phyloP scores from a whole-genome alignment of 2,797 vertebrate species.

The Acanthurus tractus region DNA sequence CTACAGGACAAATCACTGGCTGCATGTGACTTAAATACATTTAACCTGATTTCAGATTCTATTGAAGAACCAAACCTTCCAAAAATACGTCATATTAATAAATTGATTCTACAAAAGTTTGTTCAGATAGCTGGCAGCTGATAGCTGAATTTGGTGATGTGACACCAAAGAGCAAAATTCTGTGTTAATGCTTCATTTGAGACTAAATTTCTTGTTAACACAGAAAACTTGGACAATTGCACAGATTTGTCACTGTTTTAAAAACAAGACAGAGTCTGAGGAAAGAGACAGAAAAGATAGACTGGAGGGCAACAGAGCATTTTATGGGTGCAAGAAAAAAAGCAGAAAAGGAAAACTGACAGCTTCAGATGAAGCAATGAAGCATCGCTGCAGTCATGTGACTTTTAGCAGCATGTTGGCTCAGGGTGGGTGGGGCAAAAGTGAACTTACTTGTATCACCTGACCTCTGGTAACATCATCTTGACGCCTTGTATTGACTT shows the following conservation, averaged over 20 bases:
- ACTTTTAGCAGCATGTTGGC: conserved; percentile 19
- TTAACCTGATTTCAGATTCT: background rate
- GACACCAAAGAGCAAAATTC: too few species aligned
- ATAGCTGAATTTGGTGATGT: too few species aligned
- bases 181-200: too few species aligned
- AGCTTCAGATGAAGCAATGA: conserved; percentile 28
- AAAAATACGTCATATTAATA: too few species aligned
- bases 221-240: too few species aligned
- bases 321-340: background rate
- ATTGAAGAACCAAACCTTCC: background rate
- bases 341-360: conserved; percentile 2
- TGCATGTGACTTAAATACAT: background rate
- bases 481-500: conserved; percentile 61
- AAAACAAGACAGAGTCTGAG: background rate
- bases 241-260: too few species aligned
- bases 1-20: background rate
- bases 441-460: conserved; percentile 57
- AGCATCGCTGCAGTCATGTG: conserved; percentile 41
- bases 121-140: too few species aligned
- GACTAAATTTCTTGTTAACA: background rate
- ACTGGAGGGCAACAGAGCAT: background rate
- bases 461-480: conserved; percentile 49
- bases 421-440: conserved; percentile 22
- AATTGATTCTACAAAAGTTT: too few species aligned
- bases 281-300: background rate